Percentiles rank a stretch among this genome's conserved stretches.
These are phyloP conservation scores for Nysson spinosus DNA, from an alignment of 2,888 invertebrate genomes.

Conservation along the genomic window DNA sequence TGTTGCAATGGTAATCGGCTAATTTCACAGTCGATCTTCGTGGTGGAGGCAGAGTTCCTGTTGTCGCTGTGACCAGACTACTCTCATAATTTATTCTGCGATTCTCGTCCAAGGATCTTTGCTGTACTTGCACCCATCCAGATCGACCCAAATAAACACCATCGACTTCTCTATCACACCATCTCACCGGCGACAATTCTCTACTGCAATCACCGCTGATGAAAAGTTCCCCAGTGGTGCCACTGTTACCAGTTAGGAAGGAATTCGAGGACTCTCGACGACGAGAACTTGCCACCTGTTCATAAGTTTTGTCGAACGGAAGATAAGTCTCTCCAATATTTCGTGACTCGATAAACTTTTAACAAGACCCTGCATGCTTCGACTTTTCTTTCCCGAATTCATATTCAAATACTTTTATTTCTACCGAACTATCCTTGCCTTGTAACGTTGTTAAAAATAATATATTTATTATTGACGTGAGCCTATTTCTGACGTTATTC, in stretches of 20 bases:
- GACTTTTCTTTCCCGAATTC: neutral
- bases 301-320: conserved; percentile 19
- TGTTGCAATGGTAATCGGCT: conserved; percentile 79
- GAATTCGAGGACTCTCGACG: conserved; percentile 68
- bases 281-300: conserved; percentile 54
- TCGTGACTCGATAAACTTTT: neutral
- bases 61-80: conserved; percentile 55
- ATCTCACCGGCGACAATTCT: conserved; percentile 80
- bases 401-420: no score
- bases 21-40: conserved; percentile 78
- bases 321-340: neutral
- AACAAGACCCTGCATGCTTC: neutral
- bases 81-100: conserved; percentile 74
- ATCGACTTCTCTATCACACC: conserved; percentile 81
- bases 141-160: conserved; percentile 81
- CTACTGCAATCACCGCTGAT: conserved; percentile 77
- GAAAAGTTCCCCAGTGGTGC: conserved; percentile 78
- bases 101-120: conserved; percentile 79
- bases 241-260: conserved; percentile 75
- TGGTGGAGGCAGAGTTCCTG: conserved; percentile 75
- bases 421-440: neutral
- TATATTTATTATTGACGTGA: neutral
- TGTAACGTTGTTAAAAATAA: neutral
- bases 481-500: neutral
- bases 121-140: conserved; percentile 81